Evolutionary conservation across 2,888 invertebrate species (phyloP).

Genomic region (Acanthosepion lycidas): DNA sequence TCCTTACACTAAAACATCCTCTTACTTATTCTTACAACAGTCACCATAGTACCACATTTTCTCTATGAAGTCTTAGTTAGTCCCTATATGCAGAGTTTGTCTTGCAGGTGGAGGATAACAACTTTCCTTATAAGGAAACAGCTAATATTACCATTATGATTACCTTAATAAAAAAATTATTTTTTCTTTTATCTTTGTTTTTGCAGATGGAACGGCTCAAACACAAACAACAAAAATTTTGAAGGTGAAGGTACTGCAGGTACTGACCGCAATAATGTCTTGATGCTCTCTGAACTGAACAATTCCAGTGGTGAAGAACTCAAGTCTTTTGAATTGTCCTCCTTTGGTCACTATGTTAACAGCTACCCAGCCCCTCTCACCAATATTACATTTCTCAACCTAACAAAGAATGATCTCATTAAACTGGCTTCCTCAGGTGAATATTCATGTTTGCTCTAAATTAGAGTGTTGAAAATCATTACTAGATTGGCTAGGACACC

Average conservation of each 20-base stretch:
- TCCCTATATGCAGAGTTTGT: too few species aligned
- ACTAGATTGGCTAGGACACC: too few species aligned
- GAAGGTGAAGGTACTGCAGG: slow-evolving; percentile 73
- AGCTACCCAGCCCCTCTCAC: slow-evolving; percentile 67
- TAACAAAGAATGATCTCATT: slow-evolving; percentile 60
- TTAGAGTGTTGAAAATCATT: too few species aligned
- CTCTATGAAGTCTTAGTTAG: too few species aligned
- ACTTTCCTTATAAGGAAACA: too few species aligned
- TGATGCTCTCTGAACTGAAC: slow-evolving; percentile 62
- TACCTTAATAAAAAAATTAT: background rate
- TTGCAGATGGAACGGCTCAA: slow-evolving; percentile 74
- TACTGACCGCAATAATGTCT: slow-evolving; percentile 73
- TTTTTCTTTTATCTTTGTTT: background rate
- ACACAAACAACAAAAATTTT: slow-evolving; percentile 72
- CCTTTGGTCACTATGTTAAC: slow-evolving; percentile 70
- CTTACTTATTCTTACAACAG: too few species aligned
- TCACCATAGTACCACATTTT: too few species aligned
- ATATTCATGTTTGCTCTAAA: background rate
- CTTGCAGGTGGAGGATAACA: too few species aligned
- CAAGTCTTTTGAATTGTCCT: slow-evolving; percentile 57
- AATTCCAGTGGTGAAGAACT: slow-evolving; percentile 66
- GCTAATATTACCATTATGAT: too few species aligned
- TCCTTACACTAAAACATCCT: too few species aligned
- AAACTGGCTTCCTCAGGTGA: slow-evolving; percentile 67
- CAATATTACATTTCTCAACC: slow-evolving; percentile 66